Conservation (phyloP, 2,113 vertebrate genomes). For the Hiodon alosoides region DNA sequence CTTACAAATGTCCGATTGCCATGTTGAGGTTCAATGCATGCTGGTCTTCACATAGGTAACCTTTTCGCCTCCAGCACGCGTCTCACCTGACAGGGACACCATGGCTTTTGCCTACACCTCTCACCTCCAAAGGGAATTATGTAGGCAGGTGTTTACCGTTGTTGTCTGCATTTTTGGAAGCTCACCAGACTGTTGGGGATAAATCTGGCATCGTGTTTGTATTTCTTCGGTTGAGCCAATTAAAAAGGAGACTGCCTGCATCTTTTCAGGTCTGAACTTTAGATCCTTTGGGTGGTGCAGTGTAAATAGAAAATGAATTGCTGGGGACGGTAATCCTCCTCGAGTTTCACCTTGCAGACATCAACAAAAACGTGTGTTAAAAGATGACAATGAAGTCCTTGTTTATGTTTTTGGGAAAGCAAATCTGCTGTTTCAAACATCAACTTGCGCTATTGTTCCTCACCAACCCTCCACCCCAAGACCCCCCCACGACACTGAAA, state of each 20-base stretch:
- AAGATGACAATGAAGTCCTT: slow-evolving; percentile 7
- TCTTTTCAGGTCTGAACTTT: neutral
- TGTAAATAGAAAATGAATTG: neutral
- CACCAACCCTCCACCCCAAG: too few relatives aligned
- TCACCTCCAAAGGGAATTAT: slow-evolving; percentile 7
- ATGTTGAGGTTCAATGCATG: neutral
- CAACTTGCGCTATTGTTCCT: slow-evolving; percentile 9
- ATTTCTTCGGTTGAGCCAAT: slow-evolving; percentile 14
- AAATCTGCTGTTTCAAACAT: slow-evolving; percentile 18
- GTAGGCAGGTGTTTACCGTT: slow-evolving; percentile 20
- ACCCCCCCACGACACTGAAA: neutral
- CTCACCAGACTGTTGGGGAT: neutral
- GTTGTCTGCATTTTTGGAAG: slow-evolving; percentile 9
- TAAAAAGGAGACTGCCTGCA: slow-evolving; percentile 1
- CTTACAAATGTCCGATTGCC: too few relatives aligned
- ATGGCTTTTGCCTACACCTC: slow-evolving; percentile 6
- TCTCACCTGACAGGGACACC: slow-evolving; percentile 2
- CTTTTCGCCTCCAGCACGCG: neutral
- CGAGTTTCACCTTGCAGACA: slow-evolving; percentile 14
- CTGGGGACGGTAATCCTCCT: neutral
- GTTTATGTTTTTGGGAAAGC: slow-evolving; percentile 6
- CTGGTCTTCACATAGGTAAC: neutral
- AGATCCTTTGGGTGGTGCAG: neutral
- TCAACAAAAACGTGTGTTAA: neutral
- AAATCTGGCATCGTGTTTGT: slow-evolving; percentile 10